Conservation (phyloP, 2,888 invertebrate genomes). For the Monoplex corrugatus region DNA sequence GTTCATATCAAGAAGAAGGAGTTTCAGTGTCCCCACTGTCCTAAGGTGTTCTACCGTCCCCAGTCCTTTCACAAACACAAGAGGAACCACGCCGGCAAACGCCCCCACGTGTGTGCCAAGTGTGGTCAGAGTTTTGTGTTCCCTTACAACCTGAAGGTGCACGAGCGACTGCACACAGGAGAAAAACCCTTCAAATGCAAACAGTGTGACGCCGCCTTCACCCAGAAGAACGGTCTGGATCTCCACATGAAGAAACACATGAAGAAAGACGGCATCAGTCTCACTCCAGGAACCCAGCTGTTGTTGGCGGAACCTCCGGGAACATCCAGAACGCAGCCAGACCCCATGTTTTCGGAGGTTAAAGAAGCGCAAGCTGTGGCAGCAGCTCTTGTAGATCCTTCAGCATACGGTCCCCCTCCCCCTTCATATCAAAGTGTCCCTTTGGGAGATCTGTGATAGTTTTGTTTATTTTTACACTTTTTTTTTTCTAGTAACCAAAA, state of each 20-base stretch:
- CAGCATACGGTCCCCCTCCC: background rate
- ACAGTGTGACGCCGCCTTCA: slow-evolving; percentile 46
- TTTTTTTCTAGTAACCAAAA: too few relatives aligned
- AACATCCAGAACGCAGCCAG: too few relatives aligned
- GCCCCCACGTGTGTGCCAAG: slow-evolving; percentile 50
- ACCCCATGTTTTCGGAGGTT: too few relatives aligned
- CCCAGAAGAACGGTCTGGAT: slow-evolving; percentile 46
- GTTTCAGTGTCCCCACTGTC: slow-evolving; percentile 29
- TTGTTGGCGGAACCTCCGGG: background rate
- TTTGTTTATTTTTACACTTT: too few relatives aligned
- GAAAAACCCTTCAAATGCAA: slow-evolving; percentile 51
- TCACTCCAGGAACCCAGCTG: background rate
- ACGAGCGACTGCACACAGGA: slow-evolving; percentile 51
- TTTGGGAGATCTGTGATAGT: background rate
- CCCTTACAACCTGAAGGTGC: slow-evolving; percentile 47
- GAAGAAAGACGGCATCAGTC: slow-evolving; percentile 6
- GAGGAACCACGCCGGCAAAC: slow-evolving; percentile 39
- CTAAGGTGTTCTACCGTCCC: slow-evolving; percentile 39
- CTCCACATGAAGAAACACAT: slow-evolving; percentile 34
- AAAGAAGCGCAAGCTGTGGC: too few relatives aligned
- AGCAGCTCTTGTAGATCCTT: background rate
- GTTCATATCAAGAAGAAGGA: slow-evolving; percentile 23
- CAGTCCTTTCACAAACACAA: slow-evolving; percentile 44
- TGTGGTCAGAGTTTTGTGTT: slow-evolving; percentile 46
- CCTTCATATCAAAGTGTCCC: background rate